Conservation (phyloP, 2,888 invertebrate genomes). For the Tipula helvola region DNA sequence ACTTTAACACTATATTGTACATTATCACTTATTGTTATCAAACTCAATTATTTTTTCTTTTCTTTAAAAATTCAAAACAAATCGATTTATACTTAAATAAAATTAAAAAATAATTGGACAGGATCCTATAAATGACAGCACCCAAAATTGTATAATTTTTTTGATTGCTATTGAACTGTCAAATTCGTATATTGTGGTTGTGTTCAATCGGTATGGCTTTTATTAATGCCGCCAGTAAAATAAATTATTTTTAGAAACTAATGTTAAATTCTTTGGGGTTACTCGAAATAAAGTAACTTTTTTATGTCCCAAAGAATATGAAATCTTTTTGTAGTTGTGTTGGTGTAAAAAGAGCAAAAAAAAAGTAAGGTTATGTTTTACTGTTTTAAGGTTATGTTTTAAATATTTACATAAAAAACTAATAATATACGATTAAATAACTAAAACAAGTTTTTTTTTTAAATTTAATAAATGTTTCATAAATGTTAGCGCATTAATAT, state of each 20-base stretch:
- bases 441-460: too few relatives aligned
- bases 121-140: background rate
- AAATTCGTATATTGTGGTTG: background rate
- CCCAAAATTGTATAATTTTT: background rate
- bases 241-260: background rate
- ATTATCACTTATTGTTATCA: background rate
- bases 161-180: background rate
- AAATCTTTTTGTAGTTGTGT: too few relatives aligned
- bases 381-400: too few relatives aligned
- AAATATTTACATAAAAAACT: too few relatives aligned
- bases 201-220: background rate
- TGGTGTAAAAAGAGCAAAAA: too few relatives aligned
- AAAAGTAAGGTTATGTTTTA: too few relatives aligned
- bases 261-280: too few relatives aligned
- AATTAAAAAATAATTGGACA: background rate
- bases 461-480: too few relatives aligned
- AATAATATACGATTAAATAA: too few relatives aligned
- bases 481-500: too few relatives aligned
- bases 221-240: background rate
- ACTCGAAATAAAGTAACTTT: too few relatives aligned
- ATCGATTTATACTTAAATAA: background rate
- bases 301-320: too few relatives aligned
- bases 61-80: background rate
- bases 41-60: background rate
- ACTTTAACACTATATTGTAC: background rate